Percentiles rank a stretch among this genome's conserved stretches.
Conservation (phyloP, 2,797 vertebrate species). For the Cynopterus sphinx region DNA sequence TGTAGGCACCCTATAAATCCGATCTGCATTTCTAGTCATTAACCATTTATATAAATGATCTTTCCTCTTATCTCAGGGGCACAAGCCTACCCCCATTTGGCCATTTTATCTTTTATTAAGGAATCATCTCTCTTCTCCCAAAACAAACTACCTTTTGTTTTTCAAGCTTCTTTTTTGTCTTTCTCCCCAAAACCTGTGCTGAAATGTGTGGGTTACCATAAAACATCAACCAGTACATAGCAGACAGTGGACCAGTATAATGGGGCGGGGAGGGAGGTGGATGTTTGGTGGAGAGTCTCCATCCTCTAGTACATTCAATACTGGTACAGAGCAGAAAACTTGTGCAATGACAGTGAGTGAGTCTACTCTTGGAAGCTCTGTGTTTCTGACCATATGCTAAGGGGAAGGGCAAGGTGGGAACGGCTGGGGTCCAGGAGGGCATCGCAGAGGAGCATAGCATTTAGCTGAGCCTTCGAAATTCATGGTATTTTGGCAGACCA, state of each 20-base stretch:
- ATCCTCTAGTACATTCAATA: background rate
- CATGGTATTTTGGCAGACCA: background rate
- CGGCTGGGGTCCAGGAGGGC: background rate
- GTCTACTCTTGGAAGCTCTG: background rate
- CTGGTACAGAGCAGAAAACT: background rate
- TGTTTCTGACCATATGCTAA: background rate
- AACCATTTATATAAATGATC: slow-evolving; percentile 66
- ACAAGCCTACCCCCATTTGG: slow-evolving; percentile 45
- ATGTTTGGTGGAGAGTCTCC: background rate
- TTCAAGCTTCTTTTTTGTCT: background rate
- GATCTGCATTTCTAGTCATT: slow-evolving; percentile 64
- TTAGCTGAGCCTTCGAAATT: background rate
- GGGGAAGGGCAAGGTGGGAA: background rate
- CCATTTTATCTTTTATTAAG: slow-evolving; percentile 62
- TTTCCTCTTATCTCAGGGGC: slow-evolving; percentile 61
- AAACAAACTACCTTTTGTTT: slow-evolving; percentile 17
- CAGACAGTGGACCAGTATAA: background rate
- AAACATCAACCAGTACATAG: background rate
- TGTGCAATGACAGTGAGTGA: background rate
- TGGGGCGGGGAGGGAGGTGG: accelerated
- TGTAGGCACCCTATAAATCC: slow-evolving; percentile 62
- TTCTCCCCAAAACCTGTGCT: background rate
- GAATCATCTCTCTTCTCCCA: slow-evolving; percentile 18
- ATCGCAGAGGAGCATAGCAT: background rate
- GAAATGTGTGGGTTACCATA: background rate